Evolutionary conservation across 92 coral and sea anemone genomes (phyloP), one percentile per base, ranked within the genome.

Genomic region (Virgularia gustaviana): DNA sequence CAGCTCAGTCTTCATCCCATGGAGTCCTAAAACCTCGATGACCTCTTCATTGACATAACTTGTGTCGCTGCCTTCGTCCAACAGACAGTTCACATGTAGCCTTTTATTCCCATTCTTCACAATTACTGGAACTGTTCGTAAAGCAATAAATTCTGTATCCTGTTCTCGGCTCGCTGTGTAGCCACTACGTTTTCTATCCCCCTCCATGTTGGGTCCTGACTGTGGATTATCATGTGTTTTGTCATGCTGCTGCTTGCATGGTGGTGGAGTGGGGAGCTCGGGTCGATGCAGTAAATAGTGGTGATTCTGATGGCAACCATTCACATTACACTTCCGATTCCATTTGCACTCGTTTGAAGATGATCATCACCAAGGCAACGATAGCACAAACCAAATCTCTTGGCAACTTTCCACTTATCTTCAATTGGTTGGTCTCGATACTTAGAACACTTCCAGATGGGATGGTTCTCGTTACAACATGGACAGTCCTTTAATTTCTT

Each of bases 11-110:
- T 77, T 77, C 32, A 37, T 33, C 19, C 84, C 82, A 2, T 34
- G 49, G 20, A 86, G 60, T 19, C 85, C 87, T n/a, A 83, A 54
- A 30, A 63, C 85, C 9, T 82, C 72, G 0, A 78, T 65, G 20
- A 86, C 85, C 51, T 86, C 90, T 54, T 86, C 83, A 24, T 86
- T 82, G 5, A 78, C 75, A 54, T 85, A 77, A 7, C 81, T 81
- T 0, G 76, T 83, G 59, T 81, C 79, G 18, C 79, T 80, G 6
- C 86, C 82, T 63, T 85, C 80, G 12, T 85, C 83, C 45, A 81
- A 44, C 25, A 80, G 64, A 59, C 83, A 85, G 57, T 85, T 76
- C 8, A 78, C 83, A 9, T 61, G 76, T 28, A 86, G 57, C 71
- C 78, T 75, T 33, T 65, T 77, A 9, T 24, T 27, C 7, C 81